Evolutionary conservation across 2,888 invertebrate species (phyloP).

Genomic region (Axea sp.): DNA sequence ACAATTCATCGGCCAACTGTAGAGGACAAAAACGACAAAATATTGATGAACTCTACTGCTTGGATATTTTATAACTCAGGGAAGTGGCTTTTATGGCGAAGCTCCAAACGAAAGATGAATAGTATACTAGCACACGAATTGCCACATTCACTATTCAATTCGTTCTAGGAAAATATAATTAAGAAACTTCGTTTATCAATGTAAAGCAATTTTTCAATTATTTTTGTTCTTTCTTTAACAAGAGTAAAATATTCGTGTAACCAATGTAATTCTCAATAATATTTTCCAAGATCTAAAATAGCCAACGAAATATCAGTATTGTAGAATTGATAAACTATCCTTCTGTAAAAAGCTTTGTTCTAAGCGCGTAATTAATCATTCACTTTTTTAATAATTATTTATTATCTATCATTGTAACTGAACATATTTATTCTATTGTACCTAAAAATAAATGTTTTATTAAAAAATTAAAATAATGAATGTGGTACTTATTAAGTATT

Average conservation of each 20-base stretch:
- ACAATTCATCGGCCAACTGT: slow-evolving; percentile 82
- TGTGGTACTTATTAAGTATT: slow-evolving; percentile 67
- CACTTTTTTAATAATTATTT: too few species aligned
- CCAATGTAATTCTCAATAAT: slow-evolving; percentile 4
- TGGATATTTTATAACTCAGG: slow-evolving; percentile 31
- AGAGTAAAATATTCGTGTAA: too few species aligned
- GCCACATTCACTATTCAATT: slow-evolving; percentile 54
- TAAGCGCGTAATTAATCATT: too few species aligned
- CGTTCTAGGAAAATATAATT: slow-evolving; percentile 45
- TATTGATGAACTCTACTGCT: slow-evolving; percentile 49
- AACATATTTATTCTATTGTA: slow-evolving; percentile 18
- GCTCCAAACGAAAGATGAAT: slow-evolving; percentile 53
- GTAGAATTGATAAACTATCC: too few species aligned
- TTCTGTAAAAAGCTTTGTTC: too few species aligned
- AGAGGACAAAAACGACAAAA: slow-evolving; percentile 62
- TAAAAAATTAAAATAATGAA: slow-evolving; percentile 63
- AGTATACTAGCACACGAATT: slow-evolving; percentile 33
- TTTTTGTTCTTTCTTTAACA: too few species aligned
- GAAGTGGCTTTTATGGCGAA: slow-evolving; percentile 56
- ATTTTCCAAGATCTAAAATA: slow-evolving; percentile 25
- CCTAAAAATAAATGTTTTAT: slow-evolving; percentile 7
- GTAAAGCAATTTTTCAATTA: neutral
- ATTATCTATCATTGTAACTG: too few species aligned
- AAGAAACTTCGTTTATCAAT: slow-evolving; percentile 1
- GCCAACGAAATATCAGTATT: too few species aligned